phyloP scores from a whole-genome alignment of 2,113 vertebrate species.

The Oncorhynchus gorbuscha region DNA sequence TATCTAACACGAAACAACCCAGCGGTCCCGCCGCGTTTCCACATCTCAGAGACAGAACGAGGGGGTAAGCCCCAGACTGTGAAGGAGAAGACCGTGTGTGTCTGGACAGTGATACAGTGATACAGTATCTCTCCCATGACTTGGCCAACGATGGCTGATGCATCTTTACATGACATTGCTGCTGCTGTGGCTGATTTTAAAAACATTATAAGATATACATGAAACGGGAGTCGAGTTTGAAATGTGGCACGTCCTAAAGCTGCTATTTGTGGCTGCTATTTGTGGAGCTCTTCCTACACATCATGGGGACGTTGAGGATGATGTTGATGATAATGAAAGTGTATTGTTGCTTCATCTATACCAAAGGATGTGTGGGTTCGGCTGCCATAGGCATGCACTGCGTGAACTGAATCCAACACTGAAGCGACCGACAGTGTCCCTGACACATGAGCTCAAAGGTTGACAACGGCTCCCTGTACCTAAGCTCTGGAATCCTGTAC shows the following conservation, averaged over 20 bases:
- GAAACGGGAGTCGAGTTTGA: conserved; percentile 40
- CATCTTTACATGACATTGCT: conserved; percentile 45
- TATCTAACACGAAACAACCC: neutral
- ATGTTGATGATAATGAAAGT: neutral
- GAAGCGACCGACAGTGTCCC: conserved; percentile 10
- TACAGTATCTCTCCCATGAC: neutral
- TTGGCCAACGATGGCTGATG: conserved; percentile 15
- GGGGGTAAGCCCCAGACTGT: neutral
- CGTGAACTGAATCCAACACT: conserved; percentile 43
- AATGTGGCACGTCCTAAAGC: conserved; percentile 44
- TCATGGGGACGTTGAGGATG: conserved; percentile 9
- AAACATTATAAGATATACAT: conserved; percentile 4
- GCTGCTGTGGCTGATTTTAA: conserved; percentile 56
- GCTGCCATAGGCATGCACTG: conserved; percentile 38
- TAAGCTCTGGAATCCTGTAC: conserved; percentile 68
- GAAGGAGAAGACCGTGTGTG: conserved; percentile 10
- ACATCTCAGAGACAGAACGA: neutral
- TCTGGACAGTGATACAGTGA: conserved; percentile 12
- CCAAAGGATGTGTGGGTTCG: conserved; percentile 63
- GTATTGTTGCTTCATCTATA: conserved; percentile 51
- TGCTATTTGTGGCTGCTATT: conserved; percentile 61
- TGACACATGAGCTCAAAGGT: neutral
- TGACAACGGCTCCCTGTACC: conserved; percentile 52
- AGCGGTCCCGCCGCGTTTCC: conserved; percentile 28
- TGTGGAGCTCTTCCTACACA: conserved; percentile 21